Base-by-base conservation (phyloP, 64 coral and sea anemone genomes). In the Acropora tenuis region DNA sequence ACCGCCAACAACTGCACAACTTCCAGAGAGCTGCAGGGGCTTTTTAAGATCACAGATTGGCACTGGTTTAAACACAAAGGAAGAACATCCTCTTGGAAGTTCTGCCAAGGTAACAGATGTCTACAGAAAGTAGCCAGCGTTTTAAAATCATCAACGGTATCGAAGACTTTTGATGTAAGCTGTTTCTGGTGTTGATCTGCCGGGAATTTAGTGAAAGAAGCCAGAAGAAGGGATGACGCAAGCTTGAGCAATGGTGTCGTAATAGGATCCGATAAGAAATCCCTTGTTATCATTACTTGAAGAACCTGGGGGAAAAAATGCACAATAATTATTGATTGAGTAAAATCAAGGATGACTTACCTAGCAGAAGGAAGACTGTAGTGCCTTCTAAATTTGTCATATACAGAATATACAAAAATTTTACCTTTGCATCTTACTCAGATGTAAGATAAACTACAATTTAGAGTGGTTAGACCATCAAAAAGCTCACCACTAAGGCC, bases 151-250 rank as follows among this genome's bases (percentile, higher is more conserved):
- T 69, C 53, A 40, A 50, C 5, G 6, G 60, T 76, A 16, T 74
- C 69, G 57, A 92, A 92, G 7, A 95, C 47, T 58, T 63, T 78
- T 10, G 52, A 41, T 13, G 87, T 80, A 2, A 95, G n/a, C 40
- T 80, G 84, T 77, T 95, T 88, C 3, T 61, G 41, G n/a, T 88
- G 82, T 40, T 74, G 17, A 6, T 86, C 81, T 53, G 47, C 81
- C 15, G 50, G 42, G 16, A 95, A 13, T 68, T 88, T 76, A 67
- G 84, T 47, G 49, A 87, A 88, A 58, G 91, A 86, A 20, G 63
- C 66, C n/a, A 89, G 69, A 6, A 95, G 78, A 61, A 95, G 68
- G 30, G 83, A 82, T 65, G 89, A 95, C 17, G 84, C 58, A 43
- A 95, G 86, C 65, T 92, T 80, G 16, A 95, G 55, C 15, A 95